Conservation (phyloP, 2,113 vertebrate genomes). For the Xiphophorus hellerii region DNA sequence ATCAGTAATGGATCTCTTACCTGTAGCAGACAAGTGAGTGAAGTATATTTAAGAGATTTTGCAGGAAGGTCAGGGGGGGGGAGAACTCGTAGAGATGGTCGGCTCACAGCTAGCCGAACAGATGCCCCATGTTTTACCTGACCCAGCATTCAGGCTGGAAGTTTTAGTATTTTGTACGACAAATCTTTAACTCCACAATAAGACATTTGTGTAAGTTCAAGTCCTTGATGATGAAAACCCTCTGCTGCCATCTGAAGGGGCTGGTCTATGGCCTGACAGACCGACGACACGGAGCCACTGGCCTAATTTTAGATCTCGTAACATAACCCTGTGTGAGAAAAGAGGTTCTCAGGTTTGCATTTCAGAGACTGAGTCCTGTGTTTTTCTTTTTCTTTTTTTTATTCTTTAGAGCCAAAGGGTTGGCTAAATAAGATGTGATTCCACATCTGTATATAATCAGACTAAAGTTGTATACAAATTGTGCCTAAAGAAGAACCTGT, state of each 20-base stretch:
- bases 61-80: too few species aligned
- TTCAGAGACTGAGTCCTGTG: constrained; percentile 4
- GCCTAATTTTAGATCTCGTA: constrained; percentile 77
- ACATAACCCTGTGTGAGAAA: constrained; percentile 66
- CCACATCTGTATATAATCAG: constrained; percentile 15
- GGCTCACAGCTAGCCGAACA: not conserved
- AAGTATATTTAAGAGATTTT: not conserved
- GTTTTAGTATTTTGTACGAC: too few species aligned
- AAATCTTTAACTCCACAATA: not conserved
- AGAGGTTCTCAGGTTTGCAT: constrained; percentile 27
- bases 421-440: constrained; percentile 17
- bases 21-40: not conserved
- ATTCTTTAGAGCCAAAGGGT: constrained; percentile 24
- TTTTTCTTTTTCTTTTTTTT: not conserved
- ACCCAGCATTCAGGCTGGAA: too few species aligned
- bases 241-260: constrained; percentile 47
- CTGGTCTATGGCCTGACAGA: constrained; percentile 56
- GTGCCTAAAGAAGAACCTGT: not conserved
- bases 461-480: constrained; percentile 1
- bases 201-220: not conserved
- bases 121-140: not conserved
- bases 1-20: not conserved
- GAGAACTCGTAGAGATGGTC: not conserved
- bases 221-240: constrained; percentile 42
- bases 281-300: constrained; percentile 62